Base-by-base conservation (phyloP, 2,113 vertebrate species). In the Desmodus rotundus region DNA sequence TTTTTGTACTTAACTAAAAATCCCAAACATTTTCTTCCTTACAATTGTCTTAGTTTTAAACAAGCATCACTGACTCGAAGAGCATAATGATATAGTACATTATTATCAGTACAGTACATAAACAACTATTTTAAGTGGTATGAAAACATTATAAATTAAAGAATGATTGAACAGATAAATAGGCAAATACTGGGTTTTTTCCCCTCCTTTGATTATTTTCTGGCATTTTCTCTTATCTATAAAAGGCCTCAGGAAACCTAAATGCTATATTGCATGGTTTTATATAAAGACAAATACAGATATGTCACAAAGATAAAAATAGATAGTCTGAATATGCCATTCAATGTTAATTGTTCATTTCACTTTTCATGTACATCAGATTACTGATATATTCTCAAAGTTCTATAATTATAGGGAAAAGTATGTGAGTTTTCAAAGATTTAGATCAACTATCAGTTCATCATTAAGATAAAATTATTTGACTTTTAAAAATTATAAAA, bases 271-370 rank as follows among this genome's bases (percentile, higher is more conserved):
- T 76, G 56, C 82, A 20, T 38, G 54, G 31, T 54, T 85, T 89
- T 94, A 91, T 65, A 83, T 96, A 83, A 95, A 89, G 78, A 95
- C 43, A 95, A 91, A 91, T 93, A 74, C 50, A 96, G 72, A 67
- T 80, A 92, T 52, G 84, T 43, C 50, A 81, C 41, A 85, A 78
- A 87, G 78, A 68, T 84, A 91, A 94, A 93, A 92, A 93, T 74
- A 89, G 77, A 63, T 92, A 85, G 52, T 89, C 83, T 95, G 63
- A 95, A 92, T 81, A 86, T 95, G 67, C 72, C 58, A 80, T 47
- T 96, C 92, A 96, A 89, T 72, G 22, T 92, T 93, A 91, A 67
- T 93, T 89, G 89, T 80, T 96, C 82, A 89, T 96, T 96, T 93
- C 63, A 87, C 78, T 94, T 94, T 94, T 93, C 56, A 96, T 61